Conservation (phyloP, 1,140 invertebrate genomes). For the Sitobion miscanthi region DNA sequence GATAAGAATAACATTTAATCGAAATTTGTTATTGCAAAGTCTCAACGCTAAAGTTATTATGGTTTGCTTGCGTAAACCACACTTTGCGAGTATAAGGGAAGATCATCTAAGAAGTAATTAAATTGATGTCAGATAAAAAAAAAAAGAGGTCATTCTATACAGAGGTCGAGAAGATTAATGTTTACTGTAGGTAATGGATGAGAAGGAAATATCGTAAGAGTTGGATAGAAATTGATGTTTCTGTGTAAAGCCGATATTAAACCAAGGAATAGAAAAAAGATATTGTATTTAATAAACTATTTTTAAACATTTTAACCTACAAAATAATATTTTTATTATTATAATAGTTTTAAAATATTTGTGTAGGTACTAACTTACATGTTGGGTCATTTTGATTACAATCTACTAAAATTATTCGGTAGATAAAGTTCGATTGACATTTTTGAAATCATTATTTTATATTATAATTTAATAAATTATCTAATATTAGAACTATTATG, state of each 20-base stretch:
- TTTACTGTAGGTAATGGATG: constrained; percentile 10
- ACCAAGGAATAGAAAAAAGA: background rate
- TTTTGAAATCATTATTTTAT: background rate
- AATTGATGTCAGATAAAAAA: constrained; percentile 15
- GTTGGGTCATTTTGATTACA: background rate
- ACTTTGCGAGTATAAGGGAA: background rate
- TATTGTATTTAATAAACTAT: background rate
- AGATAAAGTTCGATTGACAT: too few relatives aligned
- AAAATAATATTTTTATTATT: background rate
- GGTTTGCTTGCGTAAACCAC: constrained; percentile 6
- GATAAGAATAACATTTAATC: background rate
- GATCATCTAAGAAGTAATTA: constrained; percentile 6
- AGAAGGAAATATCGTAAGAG: background rate
- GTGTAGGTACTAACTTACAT: too few relatives aligned
- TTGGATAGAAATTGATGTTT: background rate
- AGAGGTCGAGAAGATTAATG: background rate
- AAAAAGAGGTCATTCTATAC: background rate
- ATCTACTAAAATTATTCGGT: too few relatives aligned
- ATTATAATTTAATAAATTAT: too few relatives aligned
- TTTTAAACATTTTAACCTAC: background rate
- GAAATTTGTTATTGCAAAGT: background rate
- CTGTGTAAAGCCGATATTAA: constrained; percentile 3
- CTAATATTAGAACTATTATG: too few relatives aligned
- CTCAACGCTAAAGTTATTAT: background rate
- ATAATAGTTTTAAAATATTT: background rate